phyloP scores from a whole-genome alignment of 2,797 vertebrate species.

The Vespertilio murinus region DNA sequence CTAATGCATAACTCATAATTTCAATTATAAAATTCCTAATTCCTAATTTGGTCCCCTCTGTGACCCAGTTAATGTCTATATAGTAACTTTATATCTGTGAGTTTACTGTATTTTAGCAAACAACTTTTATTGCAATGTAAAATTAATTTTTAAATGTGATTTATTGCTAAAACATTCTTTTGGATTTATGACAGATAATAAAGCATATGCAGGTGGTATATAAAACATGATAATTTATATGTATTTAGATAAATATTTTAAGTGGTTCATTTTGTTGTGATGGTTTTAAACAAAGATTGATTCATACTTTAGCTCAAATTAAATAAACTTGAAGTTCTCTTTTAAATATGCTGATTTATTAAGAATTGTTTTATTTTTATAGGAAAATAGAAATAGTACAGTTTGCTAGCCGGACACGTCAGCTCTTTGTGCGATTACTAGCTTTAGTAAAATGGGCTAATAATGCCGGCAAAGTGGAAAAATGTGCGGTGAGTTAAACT shows the following conservation, averaged over 20 bases:
- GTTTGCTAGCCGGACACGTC: slow-evolving; percentile 97
- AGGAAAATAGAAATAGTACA: slow-evolving; percentile 99
- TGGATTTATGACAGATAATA: slow-evolving; percentile 26
- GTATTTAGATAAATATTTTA: slow-evolving; percentile 54
- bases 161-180: slow-evolving; percentile 36
- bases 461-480: slow-evolving; percentile 98
- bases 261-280: slow-evolving; percentile 54
- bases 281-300: slow-evolving; percentile 47
- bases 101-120: slow-evolving; percentile 52
- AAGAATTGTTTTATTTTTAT: slow-evolving; percentile 65
- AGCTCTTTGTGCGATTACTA: slow-evolving; percentile 96
- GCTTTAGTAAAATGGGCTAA: slow-evolving; percentile 99
- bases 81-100: neutral
- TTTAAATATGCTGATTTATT: slow-evolving; percentile 48
- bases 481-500: slow-evolving; percentile 94
- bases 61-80: slow-evolving; percentile 25
- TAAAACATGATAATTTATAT: slow-evolving; percentile 32
- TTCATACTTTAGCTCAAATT: slow-evolving; percentile 21
- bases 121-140: slow-evolving; percentile 36
- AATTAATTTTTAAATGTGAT: slow-evolving; percentile 37
- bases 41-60: slow-evolving; percentile 37
- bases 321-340: slow-evolving; percentile 50
- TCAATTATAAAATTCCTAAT: slow-evolving; percentile 31
- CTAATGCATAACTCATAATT: slow-evolving; percentile 31
- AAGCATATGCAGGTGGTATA: neutral